Evolutionary conservation across 2,797 vertebrate species (phyloP), one percentile per base, ranked within the genome.

Genomic region (Paratrypauchen microcephalus): DNA sequence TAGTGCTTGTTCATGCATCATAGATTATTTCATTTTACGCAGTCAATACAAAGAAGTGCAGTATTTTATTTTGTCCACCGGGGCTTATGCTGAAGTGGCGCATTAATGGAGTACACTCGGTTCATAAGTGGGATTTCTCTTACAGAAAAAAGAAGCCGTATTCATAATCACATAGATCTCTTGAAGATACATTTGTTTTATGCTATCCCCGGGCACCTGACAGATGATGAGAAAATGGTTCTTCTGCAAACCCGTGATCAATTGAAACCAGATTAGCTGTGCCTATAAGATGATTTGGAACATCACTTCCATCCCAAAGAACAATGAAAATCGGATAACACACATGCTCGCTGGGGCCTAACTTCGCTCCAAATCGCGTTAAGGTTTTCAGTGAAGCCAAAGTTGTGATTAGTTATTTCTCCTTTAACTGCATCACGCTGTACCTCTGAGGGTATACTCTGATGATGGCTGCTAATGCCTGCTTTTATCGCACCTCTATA

Each of bases 21-120:
- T 93, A 95, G 95, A 95, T 95, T 94, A 96, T 95, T 97, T 96
- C 95, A 96, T 96, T 97, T 95, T 92, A 91, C 92, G 93, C 95
- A 96, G 95, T 98, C 96, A 95, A 95, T 95, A 95, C 91, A 87
- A 95, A 95, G 95, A 95, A 95, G 93, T 90, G 89, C 93, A 93
- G 94, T 92, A 91, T 94, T 96, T 96, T 95, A 95, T 94, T 95
- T 86, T 85, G 90, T 90, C 91, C 88, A 88, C 94, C 89, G 87
- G 88, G 91, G 93, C 92, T 91, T 83, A 74, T 75, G 76, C 90
- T 88, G 89, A 88, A 86, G 90, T 85, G 87, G 89, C 91, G 86
- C 78, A 90, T 91, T 90, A 91, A 93, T 89, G 76, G 87, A 93
- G 93, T 92, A 88, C 86, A 88, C 92, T 90, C 80, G 81, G 85